phyloP scores from a whole-genome alignment of 2,797 vertebrate genomes.

The Malurus splendens region DNA sequence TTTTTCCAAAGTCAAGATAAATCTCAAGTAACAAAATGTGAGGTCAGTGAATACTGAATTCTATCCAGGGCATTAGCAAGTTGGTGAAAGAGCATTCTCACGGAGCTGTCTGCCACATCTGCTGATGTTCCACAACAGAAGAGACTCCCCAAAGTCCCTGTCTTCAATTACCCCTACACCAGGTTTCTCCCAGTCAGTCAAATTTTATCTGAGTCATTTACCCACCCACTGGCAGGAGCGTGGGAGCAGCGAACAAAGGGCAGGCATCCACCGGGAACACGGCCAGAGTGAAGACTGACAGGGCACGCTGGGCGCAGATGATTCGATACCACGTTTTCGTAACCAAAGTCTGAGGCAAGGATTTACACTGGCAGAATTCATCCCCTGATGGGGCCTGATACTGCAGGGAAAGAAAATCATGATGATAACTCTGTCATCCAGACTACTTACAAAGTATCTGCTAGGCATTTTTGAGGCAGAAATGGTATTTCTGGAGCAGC shows the following conservation, averaged over 20 bases:
- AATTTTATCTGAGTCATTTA: constrained; percentile 28
- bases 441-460: background rate
- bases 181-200: constrained; percentile 13
- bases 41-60: constrained; percentile 18
- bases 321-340: background rate
- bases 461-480: background rate
- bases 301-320: background rate
- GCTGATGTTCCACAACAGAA: background rate
- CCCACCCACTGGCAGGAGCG: background rate
- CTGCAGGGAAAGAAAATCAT: background rate
- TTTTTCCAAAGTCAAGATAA: constrained; percentile 12
- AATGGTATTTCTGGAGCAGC: background rate
- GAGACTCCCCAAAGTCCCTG: background rate
- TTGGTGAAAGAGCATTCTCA: constrained; percentile 19
- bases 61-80: background rate
- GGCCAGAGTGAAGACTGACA: background rate
- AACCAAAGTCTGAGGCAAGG: background rate
- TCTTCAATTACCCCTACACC: constrained; percentile 11
- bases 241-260: constrained; percentile 12
- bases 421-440: background rate
- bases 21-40: background rate
- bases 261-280: background rate
- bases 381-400: background rate
- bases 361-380: background rate
- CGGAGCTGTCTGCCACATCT: background rate